phyloP scores from a whole-genome alignment of 2,113 vertebrate genomes.

The Athene cunicularia region DNA sequence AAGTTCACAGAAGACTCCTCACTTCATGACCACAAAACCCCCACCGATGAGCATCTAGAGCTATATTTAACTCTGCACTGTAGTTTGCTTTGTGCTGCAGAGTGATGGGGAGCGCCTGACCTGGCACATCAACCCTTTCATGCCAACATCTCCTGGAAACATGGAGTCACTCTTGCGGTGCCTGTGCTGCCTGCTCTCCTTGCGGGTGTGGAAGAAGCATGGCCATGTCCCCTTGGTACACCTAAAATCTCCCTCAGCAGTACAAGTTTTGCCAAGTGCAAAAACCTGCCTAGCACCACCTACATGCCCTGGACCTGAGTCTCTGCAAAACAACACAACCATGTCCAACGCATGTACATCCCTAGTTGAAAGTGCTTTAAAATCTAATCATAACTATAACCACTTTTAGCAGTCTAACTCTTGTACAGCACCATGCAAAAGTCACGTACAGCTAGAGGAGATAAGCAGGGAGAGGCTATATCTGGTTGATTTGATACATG shows the following conservation, averaged over 20 bases:
- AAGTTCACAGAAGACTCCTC: not conserved
- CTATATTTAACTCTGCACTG: not conserved
- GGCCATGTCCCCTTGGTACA: not conserved
- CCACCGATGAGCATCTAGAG: not conserved
- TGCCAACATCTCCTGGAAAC: not conserved
- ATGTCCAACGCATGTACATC: not conserved
- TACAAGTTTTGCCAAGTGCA: not conserved
- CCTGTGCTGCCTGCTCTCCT: not conserved
- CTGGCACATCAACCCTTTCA: rapidly evolving
- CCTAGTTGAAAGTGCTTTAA: not conserved
- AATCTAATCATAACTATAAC: not conserved
- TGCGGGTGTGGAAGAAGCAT: not conserved
- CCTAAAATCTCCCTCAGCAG: not conserved
- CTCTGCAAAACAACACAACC: not conserved
- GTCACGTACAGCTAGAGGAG: not conserved
- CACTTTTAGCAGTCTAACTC: not conserved
- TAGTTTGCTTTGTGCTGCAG: not conserved
- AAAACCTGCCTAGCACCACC: not conserved
- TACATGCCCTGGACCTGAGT: not conserved
- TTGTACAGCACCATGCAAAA: not conserved
- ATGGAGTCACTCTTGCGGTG: rapidly evolving
- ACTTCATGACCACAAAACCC: not conserved
- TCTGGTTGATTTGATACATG: conserved; percentile 54
- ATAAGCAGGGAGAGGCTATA: not conserved
- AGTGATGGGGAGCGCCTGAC: not conserved